A percentile compares a stretch with the other conserved stretches of the same genome.
phyloP scores from a whole-genome alignment of 1,140 invertebrate species.

The Coenobita brevimanus region DNA sequence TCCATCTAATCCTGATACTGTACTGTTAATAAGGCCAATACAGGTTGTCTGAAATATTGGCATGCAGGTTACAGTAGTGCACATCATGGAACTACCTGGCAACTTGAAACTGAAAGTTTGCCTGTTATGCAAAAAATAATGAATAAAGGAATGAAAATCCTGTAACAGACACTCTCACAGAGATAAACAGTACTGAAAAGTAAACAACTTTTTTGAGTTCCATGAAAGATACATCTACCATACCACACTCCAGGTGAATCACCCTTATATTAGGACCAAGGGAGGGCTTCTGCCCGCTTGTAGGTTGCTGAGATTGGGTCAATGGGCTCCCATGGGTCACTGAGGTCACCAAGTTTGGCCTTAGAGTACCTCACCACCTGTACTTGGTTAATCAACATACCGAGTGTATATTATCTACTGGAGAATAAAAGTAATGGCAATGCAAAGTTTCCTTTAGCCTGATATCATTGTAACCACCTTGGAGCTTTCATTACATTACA shows the following conservation, averaged over 20 bases:
- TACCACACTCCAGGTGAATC: constrained; percentile 1
- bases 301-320: constrained; percentile 53
- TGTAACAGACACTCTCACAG: too few relatives aligned
- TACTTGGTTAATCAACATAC: neutral
- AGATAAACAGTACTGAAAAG: too few relatives aligned
- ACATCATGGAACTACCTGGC: constrained; percentile 36
- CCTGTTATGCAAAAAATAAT: too few relatives aligned
- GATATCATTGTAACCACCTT: too few relatives aligned
- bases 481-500: too few relatives aligned
- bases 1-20: constrained; percentile 20
- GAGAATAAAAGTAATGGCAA: too few relatives aligned
- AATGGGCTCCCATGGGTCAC: constrained; percentile 26
- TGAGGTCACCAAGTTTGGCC: constrained; percentile 8
- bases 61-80: constrained; percentile 23
- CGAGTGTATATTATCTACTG: too few relatives aligned
- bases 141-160: too few relatives aligned
- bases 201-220: too few relatives aligned
- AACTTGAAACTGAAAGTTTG: too few relatives aligned
- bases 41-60: constrained; percentile 31
- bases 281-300: constrained; percentile 47
- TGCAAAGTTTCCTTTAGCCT: too few relatives aligned
- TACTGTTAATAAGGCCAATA: constrained; percentile 28
- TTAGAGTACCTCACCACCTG: neutral
- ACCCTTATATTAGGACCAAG: constrained; percentile 51
- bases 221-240: neutral